Evolutionary conservation across 2,888 invertebrate genomes (phyloP).

Genomic region (Gordius sp.): DNA sequence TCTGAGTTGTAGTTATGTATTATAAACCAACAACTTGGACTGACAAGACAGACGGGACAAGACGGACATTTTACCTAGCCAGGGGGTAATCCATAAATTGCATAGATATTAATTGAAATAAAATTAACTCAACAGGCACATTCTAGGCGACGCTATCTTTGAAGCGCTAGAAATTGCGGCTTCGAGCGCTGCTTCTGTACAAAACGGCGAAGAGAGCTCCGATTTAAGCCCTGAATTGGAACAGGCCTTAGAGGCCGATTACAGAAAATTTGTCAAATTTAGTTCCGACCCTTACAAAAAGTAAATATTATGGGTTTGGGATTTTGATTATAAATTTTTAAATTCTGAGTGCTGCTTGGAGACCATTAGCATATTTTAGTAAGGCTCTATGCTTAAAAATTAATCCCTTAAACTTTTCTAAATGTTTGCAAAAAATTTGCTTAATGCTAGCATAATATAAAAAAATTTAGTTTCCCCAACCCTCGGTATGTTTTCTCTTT

Average conservation of each 20-base stretch:
- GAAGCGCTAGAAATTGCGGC: background rate
- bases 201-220: background rate
- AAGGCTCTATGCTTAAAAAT: background rate
- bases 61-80: no score
- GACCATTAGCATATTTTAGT: background rate
- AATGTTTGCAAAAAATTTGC: no score
- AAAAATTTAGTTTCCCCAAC: background rate
- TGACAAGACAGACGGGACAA: no score
- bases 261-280: background rate
- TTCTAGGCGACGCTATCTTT: background rate
- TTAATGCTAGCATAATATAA: no score
- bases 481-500: no score
- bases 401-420: no score
- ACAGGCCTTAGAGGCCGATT: background rate
- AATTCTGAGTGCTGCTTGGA: background rate
- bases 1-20: no score
- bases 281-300: conserved; percentile 2
- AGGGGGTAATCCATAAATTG: no score
- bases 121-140: no score
- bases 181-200: background rate
- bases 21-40: no score
- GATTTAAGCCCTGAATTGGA: background rate
- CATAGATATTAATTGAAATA: no score
- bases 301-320: background rate
- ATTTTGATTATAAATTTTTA: background rate